These are phyloP conservation scores for Archips crataeganus DNA, from an alignment of 2,888 invertebrate species.

Conservation along the genomic window DNA sequence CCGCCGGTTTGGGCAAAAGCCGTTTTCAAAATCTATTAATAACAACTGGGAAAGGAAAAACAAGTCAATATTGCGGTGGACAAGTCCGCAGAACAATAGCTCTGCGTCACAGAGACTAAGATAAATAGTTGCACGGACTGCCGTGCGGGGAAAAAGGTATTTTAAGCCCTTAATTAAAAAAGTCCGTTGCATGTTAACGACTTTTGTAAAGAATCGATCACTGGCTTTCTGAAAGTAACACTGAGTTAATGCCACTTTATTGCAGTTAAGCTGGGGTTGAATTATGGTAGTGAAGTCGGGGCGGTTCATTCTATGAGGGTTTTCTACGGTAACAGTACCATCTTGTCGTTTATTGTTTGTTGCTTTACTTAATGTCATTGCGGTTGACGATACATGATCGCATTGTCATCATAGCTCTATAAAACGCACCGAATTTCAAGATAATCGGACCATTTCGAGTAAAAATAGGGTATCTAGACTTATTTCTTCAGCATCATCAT, in stretches of 20 bases:
- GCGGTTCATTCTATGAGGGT: neutral
- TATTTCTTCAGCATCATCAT: no score
- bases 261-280: neutral
- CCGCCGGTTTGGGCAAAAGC: conserved; percentile 46
- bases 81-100: conserved; percentile 70
- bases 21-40: conserved; percentile 64
- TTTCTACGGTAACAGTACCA: neutral
- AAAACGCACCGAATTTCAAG: no score
- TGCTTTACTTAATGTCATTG: neutral
- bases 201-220: conserved; percentile 19
- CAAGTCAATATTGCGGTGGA: conserved; percentile 75
- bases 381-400: neutral
- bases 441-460: no score
- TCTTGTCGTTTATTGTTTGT: neutral
- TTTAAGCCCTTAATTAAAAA: conserved; percentile 37
- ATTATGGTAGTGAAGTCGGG: neutral
- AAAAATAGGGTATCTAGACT: no score
- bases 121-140: conserved; percentile 67
- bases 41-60: conserved; percentile 59
- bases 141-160: conserved; percentile 41
- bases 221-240: conserved; percentile 8
- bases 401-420: no score
- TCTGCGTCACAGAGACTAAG: conserved; percentile 74
- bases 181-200: conserved; percentile 25
- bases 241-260: neutral